A percentile compares a stretch with the other conserved stretches of the same genome.
phyloP scores from a whole-genome alignment of 2,888 invertebrate species.

The Megalurothrips usitatus region DNA sequence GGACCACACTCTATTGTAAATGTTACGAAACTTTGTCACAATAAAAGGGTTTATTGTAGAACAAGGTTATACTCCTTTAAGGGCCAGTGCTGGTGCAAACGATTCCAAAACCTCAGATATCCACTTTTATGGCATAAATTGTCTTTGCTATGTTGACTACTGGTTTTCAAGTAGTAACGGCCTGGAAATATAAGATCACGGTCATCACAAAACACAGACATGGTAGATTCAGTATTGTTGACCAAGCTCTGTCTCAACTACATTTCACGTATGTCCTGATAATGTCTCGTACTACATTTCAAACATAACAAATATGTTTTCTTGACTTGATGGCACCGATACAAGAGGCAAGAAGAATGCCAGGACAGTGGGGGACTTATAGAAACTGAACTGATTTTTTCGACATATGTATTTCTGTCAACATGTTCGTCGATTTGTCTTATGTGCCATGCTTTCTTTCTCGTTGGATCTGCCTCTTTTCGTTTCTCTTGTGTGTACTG shows the following conservation, averaged over 20 bases:
- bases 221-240: too few species aligned
- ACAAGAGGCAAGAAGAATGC: too few species aligned
- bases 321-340: too few species aligned
- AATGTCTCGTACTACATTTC: too few species aligned
- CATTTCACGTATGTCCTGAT: too few species aligned
- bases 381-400: too few species aligned
- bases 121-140: background rate
- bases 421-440: background rate
- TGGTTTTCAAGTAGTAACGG: background rate
- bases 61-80: conserved; percentile 23
- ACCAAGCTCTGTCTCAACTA: too few species aligned
- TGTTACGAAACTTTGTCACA: conserved; percentile 26
- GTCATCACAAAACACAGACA: too few species aligned
- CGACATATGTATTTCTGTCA: too few species aligned
- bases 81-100: background rate
- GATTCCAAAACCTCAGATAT: background rate
- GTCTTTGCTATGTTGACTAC: background rate
- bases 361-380: too few species aligned
- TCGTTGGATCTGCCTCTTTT: background rate
- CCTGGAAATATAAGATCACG: too few species aligned
- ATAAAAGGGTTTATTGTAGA: conserved; percentile 25
- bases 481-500: background rate
- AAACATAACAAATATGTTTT: too few species aligned
- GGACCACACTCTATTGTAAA: conserved; percentile 22
- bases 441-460: background rate